A percentile compares a stretch with the other conserved stretches of the same genome.
Evolutionary conservation across 2,888 invertebrate genomes (phyloP).

Genomic region (Caenorhabditis doughertyi): DNA sequence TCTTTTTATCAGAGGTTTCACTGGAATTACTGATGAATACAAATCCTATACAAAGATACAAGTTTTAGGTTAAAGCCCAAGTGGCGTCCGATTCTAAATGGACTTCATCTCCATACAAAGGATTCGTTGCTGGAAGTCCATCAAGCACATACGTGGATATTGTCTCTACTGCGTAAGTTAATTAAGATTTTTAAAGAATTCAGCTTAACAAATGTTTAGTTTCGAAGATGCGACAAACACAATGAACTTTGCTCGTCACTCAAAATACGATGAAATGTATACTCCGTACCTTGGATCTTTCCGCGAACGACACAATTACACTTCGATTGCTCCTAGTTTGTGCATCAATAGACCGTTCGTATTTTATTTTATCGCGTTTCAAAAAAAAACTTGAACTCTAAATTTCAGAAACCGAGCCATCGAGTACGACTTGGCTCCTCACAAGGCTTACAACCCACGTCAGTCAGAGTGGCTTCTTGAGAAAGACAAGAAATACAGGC

Average conservation of each 20-base stretch:
- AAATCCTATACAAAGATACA: too few relatives aligned
- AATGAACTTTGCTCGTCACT: constrained; percentile 67
- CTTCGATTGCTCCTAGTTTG: constrained; percentile 73
- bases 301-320: constrained; percentile 68
- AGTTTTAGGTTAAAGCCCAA: constrained; percentile 60
- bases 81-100: constrained; percentile 65
- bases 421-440: constrained; percentile 73
- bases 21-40: too few relatives aligned
- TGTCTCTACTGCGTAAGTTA: constrained; percentile 71
- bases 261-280: constrained; percentile 74
- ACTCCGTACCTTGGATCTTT: constrained; percentile 71
- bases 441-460: constrained; percentile 77
- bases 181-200: constrained; percentile 8
- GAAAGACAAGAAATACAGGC: constrained; percentile 68
- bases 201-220: too few relatives aligned
- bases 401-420: constrained; percentile 72
- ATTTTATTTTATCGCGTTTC: not conserved
- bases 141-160: constrained; percentile 70
- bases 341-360: constrained; percentile 67
- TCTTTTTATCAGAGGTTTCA: not conserved
- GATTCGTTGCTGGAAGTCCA: constrained; percentile 67
- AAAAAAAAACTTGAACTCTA: not conserved
- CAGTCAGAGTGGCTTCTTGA: constrained; percentile 77
- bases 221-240: constrained; percentile 63
- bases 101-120: constrained; percentile 63